Evolutionary conservation across 2,113 vertebrate species (phyloP).

Genomic region (Scomber japonicus): DNA sequence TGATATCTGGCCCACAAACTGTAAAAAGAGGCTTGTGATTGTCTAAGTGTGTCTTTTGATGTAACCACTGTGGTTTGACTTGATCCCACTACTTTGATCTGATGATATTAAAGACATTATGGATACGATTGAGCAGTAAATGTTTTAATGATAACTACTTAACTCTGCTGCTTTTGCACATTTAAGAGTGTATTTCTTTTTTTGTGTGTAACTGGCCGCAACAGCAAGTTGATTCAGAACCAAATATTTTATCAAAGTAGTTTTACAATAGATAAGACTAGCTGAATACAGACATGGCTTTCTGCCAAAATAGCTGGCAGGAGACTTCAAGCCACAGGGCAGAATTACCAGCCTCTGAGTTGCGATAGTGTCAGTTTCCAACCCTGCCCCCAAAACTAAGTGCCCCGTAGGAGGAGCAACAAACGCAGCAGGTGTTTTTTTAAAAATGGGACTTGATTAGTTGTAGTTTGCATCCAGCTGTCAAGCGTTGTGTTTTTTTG

Average conservation of each 20-base stretch:
- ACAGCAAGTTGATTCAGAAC: slow-evolving; percentile 59
- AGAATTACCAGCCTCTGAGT: slow-evolving; percentile 54
- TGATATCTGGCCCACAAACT: slow-evolving; percentile 47
- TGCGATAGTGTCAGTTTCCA: slow-evolving; percentile 55
- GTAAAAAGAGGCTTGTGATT: slow-evolving; percentile 48
- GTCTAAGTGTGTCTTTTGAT: slow-evolving; percentile 54
- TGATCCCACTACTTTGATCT: slow-evolving; percentile 69
- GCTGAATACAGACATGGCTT: slow-evolving; percentile 41
- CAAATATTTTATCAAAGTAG: slow-evolving; percentile 35
- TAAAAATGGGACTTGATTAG: slow-evolving; percentile 45
- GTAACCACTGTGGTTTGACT: slow-evolving; percentile 48
- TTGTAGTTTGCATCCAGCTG: slow-evolving; percentile 67
- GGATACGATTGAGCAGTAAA: slow-evolving; percentile 27
- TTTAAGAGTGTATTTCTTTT: slow-evolving; percentile 23
- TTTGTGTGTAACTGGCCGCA: slow-evolving; percentile 25
- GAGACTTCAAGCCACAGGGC: slow-evolving; percentile 52
- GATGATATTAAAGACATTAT: slow-evolving; percentile 49
- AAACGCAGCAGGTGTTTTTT: slow-evolving; percentile 68
- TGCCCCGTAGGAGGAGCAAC: slow-evolving; percentile 50
- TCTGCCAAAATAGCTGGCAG: slow-evolving; percentile 63
- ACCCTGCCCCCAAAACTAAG: slow-evolving; percentile 21
- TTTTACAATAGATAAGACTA: slow-evolving; percentile 46
- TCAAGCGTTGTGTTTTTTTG: slow-evolving; percentile 19
- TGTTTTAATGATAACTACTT: slow-evolving; percentile 21
- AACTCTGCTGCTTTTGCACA: slow-evolving; percentile 26